Base-by-base conservation (phyloP, 2,797 vertebrate genomes). In the Psittacula derbiana region DNA sequence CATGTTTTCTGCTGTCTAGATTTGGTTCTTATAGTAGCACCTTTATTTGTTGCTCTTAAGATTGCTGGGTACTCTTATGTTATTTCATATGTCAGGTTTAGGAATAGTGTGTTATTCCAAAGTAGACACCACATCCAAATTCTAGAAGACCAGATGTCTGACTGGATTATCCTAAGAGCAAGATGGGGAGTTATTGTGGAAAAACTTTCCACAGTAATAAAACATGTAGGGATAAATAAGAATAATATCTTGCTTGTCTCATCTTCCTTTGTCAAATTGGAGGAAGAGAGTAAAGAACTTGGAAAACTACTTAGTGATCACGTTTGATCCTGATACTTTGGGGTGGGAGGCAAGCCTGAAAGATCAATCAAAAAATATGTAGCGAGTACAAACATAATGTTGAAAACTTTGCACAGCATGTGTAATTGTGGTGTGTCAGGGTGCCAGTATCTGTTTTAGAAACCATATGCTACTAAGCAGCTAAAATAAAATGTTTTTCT, bases 381-480 rank as follows among this genome's bases (percentile, higher is more conserved):
- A 61, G 46, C 33, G 58, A 76, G 40, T 24, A 30, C 9, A 30
- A 72, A 36, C 27, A 57, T 55, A 12, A 31, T 14, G 12, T 40
- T 46, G 66, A 81, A 90, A 79, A 38, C 23, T 72, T 58, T 90
- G 40, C 57, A 15, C 47, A 80, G 46, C 28, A 3, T 40, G 28
- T 70, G 62, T 87, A 70, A 66, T 80, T 85, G 40, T 88, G 62
- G 40, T 31, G 50, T 94, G 65, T 91, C 82, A 65, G 60, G 23
- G 19, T 94, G 90, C 83, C 82, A 83, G 70, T 76, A 80, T 86
- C 72, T 95, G 82, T 91, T 93, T 74, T 88, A 80, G 92, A 94
- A 97, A 95, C 86, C 70, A 65, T 94, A 75, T 79, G 90, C 92
- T 95, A 83, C 93, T 92, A 92, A 86, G 86, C 84, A 93, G 91